phyloP scores from a whole-genome alignment of 2,888 invertebrate species.

The Allacma fusca region DNA sequence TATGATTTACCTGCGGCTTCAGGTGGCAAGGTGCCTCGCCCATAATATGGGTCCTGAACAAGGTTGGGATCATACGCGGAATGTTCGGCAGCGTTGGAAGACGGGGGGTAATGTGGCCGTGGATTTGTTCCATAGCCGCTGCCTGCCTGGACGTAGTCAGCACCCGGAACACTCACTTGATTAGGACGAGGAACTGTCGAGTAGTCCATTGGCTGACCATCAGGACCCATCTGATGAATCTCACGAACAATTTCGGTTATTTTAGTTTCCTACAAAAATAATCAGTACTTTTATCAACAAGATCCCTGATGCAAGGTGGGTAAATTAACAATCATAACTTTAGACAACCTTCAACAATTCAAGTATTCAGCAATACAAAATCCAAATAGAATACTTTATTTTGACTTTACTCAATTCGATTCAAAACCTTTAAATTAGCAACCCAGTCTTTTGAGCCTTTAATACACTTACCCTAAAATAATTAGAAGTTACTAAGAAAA shows the following conservation, averaged over 20 bases:
- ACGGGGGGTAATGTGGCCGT: slow-evolving; percentile 61
- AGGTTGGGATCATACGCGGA: slow-evolving; percentile 53
- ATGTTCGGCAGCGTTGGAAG: slow-evolving; percentile 52
- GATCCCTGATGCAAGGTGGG: too few relatives aligned
- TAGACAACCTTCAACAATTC: too few relatives aligned
- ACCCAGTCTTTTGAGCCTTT: too few relatives aligned
- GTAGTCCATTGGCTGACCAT: slow-evolving; percentile 65
- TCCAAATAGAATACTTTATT: too few relatives aligned
- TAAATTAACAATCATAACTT: too few relatives aligned
- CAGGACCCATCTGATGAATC: slow-evolving; percentile 68
- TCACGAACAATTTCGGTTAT: slow-evolving; percentile 65
- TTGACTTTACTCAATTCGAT: too few relatives aligned
- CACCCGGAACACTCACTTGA: slow-evolving; percentile 59
- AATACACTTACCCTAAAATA: too few relatives aligned
- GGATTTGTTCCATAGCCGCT: slow-evolving; percentile 61
- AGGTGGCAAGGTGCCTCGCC: slow-evolving; percentile 57
- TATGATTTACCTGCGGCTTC: slow-evolving; percentile 61
- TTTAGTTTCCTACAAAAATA: slow-evolving; percentile 71
- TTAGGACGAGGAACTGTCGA: slow-evolving; percentile 60
- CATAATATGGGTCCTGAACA: slow-evolving; percentile 60
- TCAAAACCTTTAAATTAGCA: too few relatives aligned
- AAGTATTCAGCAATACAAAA: too few relatives aligned
- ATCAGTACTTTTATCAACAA: too few relatives aligned
- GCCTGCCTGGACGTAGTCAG: slow-evolving; percentile 58
- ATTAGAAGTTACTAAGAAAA: too few relatives aligned